Evolutionary conservation across 1,140 invertebrate genomes (phyloP), one percentile per base, ranked within the genome.

Genomic region (Drosophila orena): DNA sequence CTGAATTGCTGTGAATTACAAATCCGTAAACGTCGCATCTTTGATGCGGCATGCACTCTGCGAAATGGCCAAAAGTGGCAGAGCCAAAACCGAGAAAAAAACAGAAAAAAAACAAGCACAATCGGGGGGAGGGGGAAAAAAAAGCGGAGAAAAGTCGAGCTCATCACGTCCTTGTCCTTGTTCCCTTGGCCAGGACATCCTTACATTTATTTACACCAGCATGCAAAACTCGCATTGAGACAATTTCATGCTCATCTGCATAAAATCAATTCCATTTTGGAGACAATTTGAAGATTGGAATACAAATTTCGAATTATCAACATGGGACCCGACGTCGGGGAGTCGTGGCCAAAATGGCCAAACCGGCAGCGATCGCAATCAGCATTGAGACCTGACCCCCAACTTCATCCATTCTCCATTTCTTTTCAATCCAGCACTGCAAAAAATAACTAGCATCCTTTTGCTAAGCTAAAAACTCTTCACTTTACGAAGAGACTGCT

Each of bases 271-370:
- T 92, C 90, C 91, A 91, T 92, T 91, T 92, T 91, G 84, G 78
- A 91, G 91, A 92, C 91, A 91, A 91, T 92, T 92, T 92, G 90
- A 91, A 92, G 90, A 92, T 92, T 92, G 91, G 88, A 91, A 92
- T 91, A 91, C 88, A 92, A 92, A 91, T 91, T 92, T 91, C 81
- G 74, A 89, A 91, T 91, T 91, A 91, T 89, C 88, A 86, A 86
- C 76, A 71, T 83, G 80, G 86, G 88, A 90, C 77, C 74, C 66
- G 20, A 56, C 66, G 11, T 54, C 46, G 30, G 50, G 59, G 40
- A 56, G 57, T 35, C 53, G 65, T 60, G 71, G 65, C 66, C 66
- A 73, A 83, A 86, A 86, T 81, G 74, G 66, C 65, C 77, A 79
- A 73, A 24, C 60, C 60, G 72, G 46, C 64, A 78, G 75, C 71